Conservation (phyloP, 2,888 invertebrate genomes). For the Hesperia comma region DNA sequence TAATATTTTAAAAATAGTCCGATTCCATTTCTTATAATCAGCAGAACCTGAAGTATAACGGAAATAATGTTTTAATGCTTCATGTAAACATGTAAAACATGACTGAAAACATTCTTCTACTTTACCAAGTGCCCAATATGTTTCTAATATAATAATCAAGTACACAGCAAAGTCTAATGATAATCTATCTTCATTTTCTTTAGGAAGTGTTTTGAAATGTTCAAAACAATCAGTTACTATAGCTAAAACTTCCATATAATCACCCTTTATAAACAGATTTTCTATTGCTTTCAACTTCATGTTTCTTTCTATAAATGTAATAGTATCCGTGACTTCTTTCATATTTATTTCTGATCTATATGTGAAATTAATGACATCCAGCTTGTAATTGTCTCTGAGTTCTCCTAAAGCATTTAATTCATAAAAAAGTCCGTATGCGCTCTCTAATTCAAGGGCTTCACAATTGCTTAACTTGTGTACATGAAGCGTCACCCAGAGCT, state of each 20-base stretch:
- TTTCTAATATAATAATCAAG: conserved; percentile 86
- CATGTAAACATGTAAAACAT: conserved; percentile 90
- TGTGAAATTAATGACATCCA: conserved; percentile 68
- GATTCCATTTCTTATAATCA: conserved; percentile 77
- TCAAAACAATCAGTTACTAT: conserved; percentile 88
- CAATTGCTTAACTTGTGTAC: conserved; percentile 69
- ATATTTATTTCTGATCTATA: conserved; percentile 69
- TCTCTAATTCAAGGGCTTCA: conserved; percentile 72
- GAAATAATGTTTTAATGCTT: conserved; percentile 87
- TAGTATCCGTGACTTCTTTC: conserved; percentile 62
- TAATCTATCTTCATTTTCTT: conserved; percentile 73
- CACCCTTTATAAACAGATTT: conserved; percentile 85
- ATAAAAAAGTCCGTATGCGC: conserved; percentile 69
- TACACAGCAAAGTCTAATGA: conserved; percentile 83
- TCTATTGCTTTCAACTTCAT: conserved; percentile 86
- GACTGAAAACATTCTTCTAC: conserved; percentile 88
- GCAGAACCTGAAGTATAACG: conserved; percentile 69
- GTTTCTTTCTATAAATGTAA: conserved; percentile 77
- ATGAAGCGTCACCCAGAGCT: conserved; percentile 75
- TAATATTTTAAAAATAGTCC: conserved; percentile 74
- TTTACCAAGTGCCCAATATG: conserved; percentile 86
- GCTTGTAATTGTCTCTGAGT: conserved; percentile 58
- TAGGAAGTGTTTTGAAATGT: conserved; percentile 74
- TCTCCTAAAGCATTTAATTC: conserved; percentile 78
- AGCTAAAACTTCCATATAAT: conserved; percentile 86